phyloP scores from a whole-genome alignment of 1,140 invertebrate genomes.

The Cylas formicarius region DNA sequence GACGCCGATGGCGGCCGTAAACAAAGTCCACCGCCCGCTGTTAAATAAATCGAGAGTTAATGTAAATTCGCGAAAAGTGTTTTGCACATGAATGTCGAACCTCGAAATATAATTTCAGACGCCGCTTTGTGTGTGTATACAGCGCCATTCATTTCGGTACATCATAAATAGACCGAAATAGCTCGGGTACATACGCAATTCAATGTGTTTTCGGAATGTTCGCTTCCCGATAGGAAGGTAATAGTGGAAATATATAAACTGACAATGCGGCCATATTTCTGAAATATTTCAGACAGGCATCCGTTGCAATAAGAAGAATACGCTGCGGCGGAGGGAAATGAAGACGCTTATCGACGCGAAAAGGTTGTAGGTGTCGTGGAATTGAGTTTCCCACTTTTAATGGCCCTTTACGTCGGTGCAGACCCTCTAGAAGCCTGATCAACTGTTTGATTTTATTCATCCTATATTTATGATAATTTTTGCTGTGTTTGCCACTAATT shows the following conservation, averaged over 20 bases:
- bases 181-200: no score
- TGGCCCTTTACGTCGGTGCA: no score
- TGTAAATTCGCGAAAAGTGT: constrained; percentile 15
- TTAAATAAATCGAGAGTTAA: constrained; percentile 14
- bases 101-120: constrained; percentile 1
- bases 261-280: constrained; percentile 12
- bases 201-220: constrained; percentile 14
- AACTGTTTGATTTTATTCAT: no score
- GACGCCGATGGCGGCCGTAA: no score
- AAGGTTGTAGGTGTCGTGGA: no score
- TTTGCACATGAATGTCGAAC: constrained; percentile 9
- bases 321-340: no score
- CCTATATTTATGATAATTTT: no score
- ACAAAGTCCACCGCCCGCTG: neutral
- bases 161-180: constrained; percentile 14
- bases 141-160: constrained; percentile 5
- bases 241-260: constrained; percentile 15
- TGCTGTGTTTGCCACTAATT: no score
- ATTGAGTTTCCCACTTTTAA: no score
- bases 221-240: constrained; percentile 12
- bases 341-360: no score
- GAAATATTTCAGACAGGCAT: constrained; percentile 8
- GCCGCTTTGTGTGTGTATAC: neutral
- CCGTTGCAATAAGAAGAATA: constrained; percentile 8
- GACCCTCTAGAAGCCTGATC: no score